Evolutionary conservation across 2,113 vertebrate species (phyloP).

Genomic region (Scolopax mira): DNA sequence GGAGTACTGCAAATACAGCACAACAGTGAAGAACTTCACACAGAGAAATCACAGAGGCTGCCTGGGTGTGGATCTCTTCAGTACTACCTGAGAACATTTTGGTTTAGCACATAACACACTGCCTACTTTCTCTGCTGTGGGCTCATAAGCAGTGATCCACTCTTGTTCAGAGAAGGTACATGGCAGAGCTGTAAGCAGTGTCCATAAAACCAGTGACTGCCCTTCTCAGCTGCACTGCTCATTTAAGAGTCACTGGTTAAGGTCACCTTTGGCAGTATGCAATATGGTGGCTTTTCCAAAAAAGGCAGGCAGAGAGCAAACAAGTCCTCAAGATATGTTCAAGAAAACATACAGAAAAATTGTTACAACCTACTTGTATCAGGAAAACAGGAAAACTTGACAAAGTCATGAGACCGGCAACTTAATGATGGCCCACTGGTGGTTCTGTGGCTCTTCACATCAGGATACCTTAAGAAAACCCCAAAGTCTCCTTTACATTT

Average conservation of each 20-base stretch:
- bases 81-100: not conserved
- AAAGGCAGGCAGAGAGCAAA: not conserved
- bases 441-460: not conserved
- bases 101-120: not conserved
- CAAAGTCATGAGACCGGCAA: not conserved
- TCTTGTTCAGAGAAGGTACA: not conserved
- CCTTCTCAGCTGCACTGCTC: too few relatives aligned
- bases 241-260: not conserved
- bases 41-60: not conserved
- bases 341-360: not conserved
- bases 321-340: accelerated
- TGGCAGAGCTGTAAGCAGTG: not conserved
- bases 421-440: not conserved
- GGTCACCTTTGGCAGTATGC: not conserved
- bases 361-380: not conserved
- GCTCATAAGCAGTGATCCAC: not conserved
- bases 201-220: not conserved
- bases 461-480: not conserved
- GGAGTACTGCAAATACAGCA: not conserved
- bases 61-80: not conserved
- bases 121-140: not conserved
- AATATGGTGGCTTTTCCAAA: not conserved
- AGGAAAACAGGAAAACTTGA: not conserved
- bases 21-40: not conserved
- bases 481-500: not conserved